Conservation (phyloP, 2,113 vertebrate species). For the Oostethus manadensis region DNA sequence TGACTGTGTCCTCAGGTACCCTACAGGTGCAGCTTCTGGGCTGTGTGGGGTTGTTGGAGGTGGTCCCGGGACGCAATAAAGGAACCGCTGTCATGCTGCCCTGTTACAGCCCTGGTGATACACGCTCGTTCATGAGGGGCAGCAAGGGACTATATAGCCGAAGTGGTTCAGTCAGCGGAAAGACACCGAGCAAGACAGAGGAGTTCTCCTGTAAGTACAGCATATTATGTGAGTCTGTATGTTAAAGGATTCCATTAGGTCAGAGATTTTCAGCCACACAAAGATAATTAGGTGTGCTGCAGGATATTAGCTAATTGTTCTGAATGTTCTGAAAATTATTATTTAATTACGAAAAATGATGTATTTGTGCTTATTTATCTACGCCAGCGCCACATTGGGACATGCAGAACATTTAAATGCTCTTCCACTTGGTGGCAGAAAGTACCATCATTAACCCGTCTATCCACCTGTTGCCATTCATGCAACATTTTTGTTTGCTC, state of each 20-base stretch:
- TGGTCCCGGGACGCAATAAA: constrained; percentile 75
- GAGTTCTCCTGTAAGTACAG: constrained; percentile 69
- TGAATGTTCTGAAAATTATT: too few relatives aligned
- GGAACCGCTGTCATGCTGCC: constrained; percentile 61
- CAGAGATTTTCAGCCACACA: too few relatives aligned
- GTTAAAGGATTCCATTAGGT: not conserved
- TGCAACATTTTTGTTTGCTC: too few relatives aligned
- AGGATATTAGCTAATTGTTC: too few relatives aligned
- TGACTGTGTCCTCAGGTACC: constrained; percentile 67
- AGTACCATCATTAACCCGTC: too few relatives aligned
- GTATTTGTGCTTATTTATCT: too few relatives aligned
- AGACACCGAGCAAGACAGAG: constrained; percentile 76
- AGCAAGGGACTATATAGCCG: constrained; percentile 80
- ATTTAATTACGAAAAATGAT: too few relatives aligned
- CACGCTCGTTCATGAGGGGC: constrained; percentile 78
- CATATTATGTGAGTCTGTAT: not conserved
- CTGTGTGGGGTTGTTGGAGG: constrained; percentile 78
- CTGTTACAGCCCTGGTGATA: constrained; percentile 75
- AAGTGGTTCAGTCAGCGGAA: constrained; percentile 81
- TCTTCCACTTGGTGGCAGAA: too few relatives aligned
- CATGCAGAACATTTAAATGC: too few relatives aligned
- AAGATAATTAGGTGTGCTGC: too few relatives aligned
- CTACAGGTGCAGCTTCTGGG: constrained; percentile 82
- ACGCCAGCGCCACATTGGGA: too few relatives aligned
- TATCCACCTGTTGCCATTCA: too few relatives aligned